Conservation (phyloP, 2,113 vertebrate species). For the Chionodraco myersi region DNA sequence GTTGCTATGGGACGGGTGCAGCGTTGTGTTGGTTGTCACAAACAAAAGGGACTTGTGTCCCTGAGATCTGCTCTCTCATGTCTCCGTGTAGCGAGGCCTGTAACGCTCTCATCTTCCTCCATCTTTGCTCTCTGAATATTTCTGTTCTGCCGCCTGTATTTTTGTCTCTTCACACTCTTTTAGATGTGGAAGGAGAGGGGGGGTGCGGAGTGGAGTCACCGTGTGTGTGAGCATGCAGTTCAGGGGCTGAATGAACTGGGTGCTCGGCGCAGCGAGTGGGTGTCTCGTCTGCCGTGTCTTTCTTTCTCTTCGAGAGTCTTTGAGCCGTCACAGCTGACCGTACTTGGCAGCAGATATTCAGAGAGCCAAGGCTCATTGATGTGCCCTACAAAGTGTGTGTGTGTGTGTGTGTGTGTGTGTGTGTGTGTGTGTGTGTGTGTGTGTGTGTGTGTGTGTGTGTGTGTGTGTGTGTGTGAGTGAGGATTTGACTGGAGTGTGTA, state of each 20-base stretch:
- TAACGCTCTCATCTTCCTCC: not conserved
- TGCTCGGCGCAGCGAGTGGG: slow-evolving; percentile 40
- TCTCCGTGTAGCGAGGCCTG: not conserved
- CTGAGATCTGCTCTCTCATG: slow-evolving; percentile 13
- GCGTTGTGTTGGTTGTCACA: slow-evolving; percentile 5
- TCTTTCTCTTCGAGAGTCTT: slow-evolving; percentile 6
- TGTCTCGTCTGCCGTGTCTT: slow-evolving; percentile 31
- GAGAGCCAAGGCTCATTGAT: slow-evolving; percentile 53
- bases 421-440: slow-evolving; percentile 11
- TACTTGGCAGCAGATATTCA: slow-evolving; percentile 58
- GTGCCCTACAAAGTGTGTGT: slow-evolving; percentile 39
- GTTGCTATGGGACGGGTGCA: not conserved
- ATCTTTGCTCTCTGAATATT: slow-evolving; percentile 7
- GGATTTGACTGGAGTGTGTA: not conserved
- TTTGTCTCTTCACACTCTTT: slow-evolving; percentile 15
- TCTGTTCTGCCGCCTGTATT: not conserved
- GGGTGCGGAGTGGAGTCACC: not conserved
- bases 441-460: no score
- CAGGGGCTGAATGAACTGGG: slow-evolving; percentile 43
- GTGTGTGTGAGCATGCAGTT: slow-evolving; percentile 40
- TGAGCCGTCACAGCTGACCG: slow-evolving; percentile 51
- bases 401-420: not conserved
- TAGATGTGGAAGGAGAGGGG: not conserved
- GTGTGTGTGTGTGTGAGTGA: no score
- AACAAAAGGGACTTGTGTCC: slow-evolving; percentile 20